Percentiles rank a stretch among this genome's conserved stretches.
Evolutionary conservation across 1,140 invertebrate genomes (phyloP).

Genomic region (Whitmania pigra): DNA sequence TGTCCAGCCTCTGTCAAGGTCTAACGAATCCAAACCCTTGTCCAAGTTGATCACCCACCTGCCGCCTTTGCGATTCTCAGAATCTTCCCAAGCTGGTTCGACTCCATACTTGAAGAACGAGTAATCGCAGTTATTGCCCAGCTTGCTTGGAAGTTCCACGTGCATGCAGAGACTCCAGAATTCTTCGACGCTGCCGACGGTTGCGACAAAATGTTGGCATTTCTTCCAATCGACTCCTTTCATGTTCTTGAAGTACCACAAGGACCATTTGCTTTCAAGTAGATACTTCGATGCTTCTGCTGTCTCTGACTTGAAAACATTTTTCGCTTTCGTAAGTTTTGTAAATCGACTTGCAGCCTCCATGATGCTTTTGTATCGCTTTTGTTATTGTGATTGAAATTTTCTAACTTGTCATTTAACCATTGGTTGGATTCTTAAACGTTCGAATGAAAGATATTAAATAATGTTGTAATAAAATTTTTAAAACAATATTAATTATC

Average conservation of each 20-base stretch:
- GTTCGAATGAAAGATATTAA: too few species aligned
- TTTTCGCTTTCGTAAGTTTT: too few species aligned
- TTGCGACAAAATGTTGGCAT: conserved; percentile 78
- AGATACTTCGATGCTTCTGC: conserved; percentile 66
- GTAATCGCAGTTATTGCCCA: conserved; percentile 80
- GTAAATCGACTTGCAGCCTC: too few species aligned
- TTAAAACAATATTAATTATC: too few species aligned
- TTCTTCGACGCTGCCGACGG: conserved; percentile 92
- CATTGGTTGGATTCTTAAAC: too few species aligned
- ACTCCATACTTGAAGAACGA: conserved; percentile 89
- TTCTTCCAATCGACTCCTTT: conserved; percentile 79
- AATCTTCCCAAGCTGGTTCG: conserved; percentile 96
- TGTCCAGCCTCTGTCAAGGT: conserved; percentile 85
- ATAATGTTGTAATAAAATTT: too few species aligned
- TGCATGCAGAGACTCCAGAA: conserved; percentile 98
- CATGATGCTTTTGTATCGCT: too few species aligned
- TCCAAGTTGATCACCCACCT: conserved; percentile 84
- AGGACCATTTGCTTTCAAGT: conserved; percentile 84
- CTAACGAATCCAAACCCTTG: conserved; percentile 61
- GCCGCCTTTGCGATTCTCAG: conserved; percentile 73
- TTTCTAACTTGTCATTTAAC: too few species aligned
- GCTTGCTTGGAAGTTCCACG: conserved; percentile 77
- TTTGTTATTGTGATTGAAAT: too few species aligned
- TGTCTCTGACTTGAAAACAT: too few species aligned
- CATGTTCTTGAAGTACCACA: conserved; percentile 93